phyloP scores from a whole-genome alignment of 2,797 vertebrate genomes.

The Lagocephalus sceleratus region DNA sequence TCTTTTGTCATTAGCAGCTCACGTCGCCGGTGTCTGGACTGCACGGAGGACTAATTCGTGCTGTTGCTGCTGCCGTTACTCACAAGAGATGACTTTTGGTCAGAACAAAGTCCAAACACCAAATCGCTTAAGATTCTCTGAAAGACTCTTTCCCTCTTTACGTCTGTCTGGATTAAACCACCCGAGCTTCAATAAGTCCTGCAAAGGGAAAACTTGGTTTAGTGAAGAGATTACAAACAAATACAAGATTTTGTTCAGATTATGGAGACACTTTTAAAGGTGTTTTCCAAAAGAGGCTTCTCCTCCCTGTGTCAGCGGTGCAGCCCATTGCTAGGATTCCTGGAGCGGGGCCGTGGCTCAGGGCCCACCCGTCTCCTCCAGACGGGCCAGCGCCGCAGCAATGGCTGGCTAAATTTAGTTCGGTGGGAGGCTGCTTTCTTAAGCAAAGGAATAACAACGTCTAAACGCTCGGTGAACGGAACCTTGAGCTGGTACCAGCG shows the following conservation, averaged over 20 bases:
- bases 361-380: conserved; percentile 63
- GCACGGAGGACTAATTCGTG: too few relatives aligned
- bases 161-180: too few relatives aligned
- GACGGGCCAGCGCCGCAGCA: conserved; percentile 32
- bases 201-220: neutral
- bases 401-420: conserved; percentile 59
- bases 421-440: conserved; percentile 23
- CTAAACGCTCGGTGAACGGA: conserved; percentile 26
- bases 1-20: too few relatives aligned
- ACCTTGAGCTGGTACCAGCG: conserved; percentile 18
- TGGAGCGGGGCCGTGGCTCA: conserved; percentile 44
- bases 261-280: conserved; percentile 17
- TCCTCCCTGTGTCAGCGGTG: conserved; percentile 40
- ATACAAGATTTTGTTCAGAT: conserved; percentile 1
- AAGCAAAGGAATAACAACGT: conserved; percentile 33
- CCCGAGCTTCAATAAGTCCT: too few relatives aligned
- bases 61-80: too few relatives aligned
- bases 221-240: neutral
- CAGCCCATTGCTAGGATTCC: conserved; percentile 54
- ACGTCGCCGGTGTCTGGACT: too few relatives aligned
- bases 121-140: neutral
- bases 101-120: neutral
- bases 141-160: neutral
- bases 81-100: neutral
- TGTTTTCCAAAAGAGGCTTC: conserved; percentile 26